These are phyloP conservation scores for Podarcis lilfordi DNA, from an alignment of 2,797 vertebrate species.

Conservation along the genomic window DNA sequence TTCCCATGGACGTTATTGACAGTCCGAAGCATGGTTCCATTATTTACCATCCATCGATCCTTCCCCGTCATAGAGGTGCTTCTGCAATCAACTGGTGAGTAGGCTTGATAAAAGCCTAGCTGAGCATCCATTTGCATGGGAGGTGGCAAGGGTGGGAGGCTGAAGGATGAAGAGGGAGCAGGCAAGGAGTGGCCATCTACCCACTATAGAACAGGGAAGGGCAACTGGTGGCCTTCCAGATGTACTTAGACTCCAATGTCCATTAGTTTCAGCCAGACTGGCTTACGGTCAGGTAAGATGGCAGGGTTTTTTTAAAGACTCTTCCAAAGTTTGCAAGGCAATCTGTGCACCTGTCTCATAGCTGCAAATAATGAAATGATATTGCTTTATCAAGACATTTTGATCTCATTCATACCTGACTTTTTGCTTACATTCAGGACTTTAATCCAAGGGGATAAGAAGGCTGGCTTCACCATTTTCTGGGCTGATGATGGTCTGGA, in stretches of 20 bases:
- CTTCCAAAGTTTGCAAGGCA: conserved; percentile 1
- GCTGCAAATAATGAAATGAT: neutral
- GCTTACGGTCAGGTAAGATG: no score
- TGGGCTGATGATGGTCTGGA: conserved; percentile 98
- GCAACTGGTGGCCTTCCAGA: no score
- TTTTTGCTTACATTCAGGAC: conserved; percentile 82
- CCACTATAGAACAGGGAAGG: no score
- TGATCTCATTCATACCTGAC: conserved; percentile 21
- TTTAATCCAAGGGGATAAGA: conserved; percentile 93
- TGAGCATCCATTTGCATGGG: neutral
- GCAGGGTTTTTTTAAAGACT: accelerated
- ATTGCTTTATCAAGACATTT: neutral
- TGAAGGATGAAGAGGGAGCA: no score
- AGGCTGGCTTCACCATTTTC: conserved; percentile 93
- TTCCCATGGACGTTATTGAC: conserved; percentile 89
- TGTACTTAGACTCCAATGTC: no score
- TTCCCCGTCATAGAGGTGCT: conserved; percentile 88
- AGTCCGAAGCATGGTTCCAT: conserved; percentile 86
- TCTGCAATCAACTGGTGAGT: conserved; percentile 85
- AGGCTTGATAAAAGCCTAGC: neutral
- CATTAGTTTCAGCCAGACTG: no score
- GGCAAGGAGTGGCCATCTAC: no score
- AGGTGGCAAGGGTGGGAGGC: no score
- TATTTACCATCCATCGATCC: conserved; percentile 89
- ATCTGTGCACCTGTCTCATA: neutral